Evolutionary conservation across 1,140 invertebrate species (phyloP), one percentile per base, ranked within the genome.

Genomic region (Eriosoma lanigerum): DNA sequence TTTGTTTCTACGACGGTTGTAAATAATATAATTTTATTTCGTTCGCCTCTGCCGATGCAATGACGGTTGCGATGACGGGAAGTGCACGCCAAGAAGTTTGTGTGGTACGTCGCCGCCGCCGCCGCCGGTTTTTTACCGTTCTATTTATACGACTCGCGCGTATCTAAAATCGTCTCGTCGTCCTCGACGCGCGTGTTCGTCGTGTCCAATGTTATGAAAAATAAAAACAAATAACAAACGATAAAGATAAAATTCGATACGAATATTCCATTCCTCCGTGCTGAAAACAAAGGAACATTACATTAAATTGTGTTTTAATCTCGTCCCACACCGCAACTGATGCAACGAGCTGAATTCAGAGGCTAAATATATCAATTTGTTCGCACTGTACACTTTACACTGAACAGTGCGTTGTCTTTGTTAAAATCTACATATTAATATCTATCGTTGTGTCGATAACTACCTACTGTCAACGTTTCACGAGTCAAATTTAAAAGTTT

Each of bases 121-220:
- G 32, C 19, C 24, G 10, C 29, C n/a, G 64, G 46, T 68, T 32
- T 68, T 68, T 46, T 70, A 50, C 66, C 68, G 68, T 72, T 72
- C 68, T 72, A 72, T 72, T 72, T 72, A 50, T 72, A 72, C 46
- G 46, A 26, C 24, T 15, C 44, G 66, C n/a, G 24, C 46, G 68
- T 52, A 24, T 72, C 46, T 72, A 72, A 72, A 52, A 72, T 46
- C 46, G 68, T 72, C 44, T 70, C 44, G 44, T 24, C 64, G 44
- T 68, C 54, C 52, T 44, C 38, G n/a, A 12, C 58, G 58, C 26
- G n/a, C 32, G 32, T 46, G 46, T 24, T 32, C 68, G 26, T 15
- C n/a, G 13, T 48, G 64, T 68, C 64, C 24, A 24, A 38, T 38
- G 32, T 48, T 48, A 66, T 66, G 38, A 44, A 21, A 48, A 68